Conservation (phyloP, 2,113 vertebrate species). For the Indicator indicator region DNA sequence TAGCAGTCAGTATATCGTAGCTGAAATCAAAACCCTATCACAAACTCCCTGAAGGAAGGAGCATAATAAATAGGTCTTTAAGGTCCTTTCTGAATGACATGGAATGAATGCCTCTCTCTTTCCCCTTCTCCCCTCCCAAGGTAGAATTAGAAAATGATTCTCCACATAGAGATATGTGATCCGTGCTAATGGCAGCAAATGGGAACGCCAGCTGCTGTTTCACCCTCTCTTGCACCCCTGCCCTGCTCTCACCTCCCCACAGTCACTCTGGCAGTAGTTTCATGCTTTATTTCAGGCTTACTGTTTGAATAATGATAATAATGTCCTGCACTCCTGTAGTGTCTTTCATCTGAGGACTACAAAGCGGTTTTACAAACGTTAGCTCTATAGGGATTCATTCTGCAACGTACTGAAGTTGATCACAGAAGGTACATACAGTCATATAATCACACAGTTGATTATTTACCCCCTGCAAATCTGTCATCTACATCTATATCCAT, state of each 20-base stretch:
- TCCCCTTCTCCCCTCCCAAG: conserved; percentile 34
- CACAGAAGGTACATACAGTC: neutral
- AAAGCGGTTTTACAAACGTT: conserved; percentile 39
- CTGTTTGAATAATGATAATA: conserved; percentile 59
- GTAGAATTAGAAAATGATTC: conserved; percentile 60
- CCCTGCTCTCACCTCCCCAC: conserved; percentile 22
- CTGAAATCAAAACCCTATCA: conserved; percentile 68
- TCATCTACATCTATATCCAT: neutral
- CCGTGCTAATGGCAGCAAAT: conserved; percentile 35
- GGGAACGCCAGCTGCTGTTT: conserved; percentile 55
- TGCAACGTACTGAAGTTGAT: neutral
- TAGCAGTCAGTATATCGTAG: conserved; percentile 54
- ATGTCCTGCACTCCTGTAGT: conserved; percentile 31
- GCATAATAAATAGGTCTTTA: conserved; percentile 71
- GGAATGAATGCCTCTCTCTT: conserved; percentile 58
- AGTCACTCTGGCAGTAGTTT: conserved; percentile 41
- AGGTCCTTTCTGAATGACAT: conserved; percentile 67
- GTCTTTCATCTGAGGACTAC: conserved; percentile 59
- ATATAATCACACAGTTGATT: neutral
- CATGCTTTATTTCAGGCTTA: conserved; percentile 57
- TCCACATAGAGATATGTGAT: conserved; percentile 3
- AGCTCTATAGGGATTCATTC: conserved; percentile 43
- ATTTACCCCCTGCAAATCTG: conserved; percentile 32
- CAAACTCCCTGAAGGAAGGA: conserved; percentile 65
- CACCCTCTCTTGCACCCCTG: conserved; percentile 30